Conservation (phyloP, 2,113 vertebrate species). For the Lagopus muta region DNA sequence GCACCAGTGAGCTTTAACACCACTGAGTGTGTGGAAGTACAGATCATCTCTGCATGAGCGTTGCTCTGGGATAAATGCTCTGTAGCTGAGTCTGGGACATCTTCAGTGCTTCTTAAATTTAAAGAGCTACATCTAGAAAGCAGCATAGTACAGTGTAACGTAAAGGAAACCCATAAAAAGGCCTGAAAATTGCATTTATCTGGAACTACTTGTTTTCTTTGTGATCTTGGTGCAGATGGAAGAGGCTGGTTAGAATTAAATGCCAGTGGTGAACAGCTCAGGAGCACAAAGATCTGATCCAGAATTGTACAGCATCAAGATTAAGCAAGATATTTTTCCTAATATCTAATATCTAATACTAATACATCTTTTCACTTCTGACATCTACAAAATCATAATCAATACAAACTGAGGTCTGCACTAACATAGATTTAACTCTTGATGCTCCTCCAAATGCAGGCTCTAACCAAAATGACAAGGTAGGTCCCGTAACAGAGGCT, state of each 20-base stretch:
- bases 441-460: neutral
- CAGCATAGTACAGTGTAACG: neutral
- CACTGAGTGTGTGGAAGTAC: neutral
- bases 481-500: neutral
- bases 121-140: slow-evolving; percentile 6
- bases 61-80: neutral
- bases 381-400: neutral
- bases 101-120: neutral
- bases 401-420: neutral
- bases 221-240: slow-evolving; percentile 23
- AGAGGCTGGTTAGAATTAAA: neutral
- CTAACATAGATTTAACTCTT: neutral
- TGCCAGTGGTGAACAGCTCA: neutral
- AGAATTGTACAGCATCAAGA: neutral
- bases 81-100: neutral
- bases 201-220: slow-evolving; percentile 40
- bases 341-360: neutral
- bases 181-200: slow-evolving; percentile 17
- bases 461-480: neutral
- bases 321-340: neutral
- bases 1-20: neutral
- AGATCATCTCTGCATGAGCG: neutral
- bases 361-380: neutral
- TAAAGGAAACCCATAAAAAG: neutral
- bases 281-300: neutral